Base-by-base conservation (phyloP, 2,888 invertebrate genomes). In the Spicauda simplicius region DNA sequence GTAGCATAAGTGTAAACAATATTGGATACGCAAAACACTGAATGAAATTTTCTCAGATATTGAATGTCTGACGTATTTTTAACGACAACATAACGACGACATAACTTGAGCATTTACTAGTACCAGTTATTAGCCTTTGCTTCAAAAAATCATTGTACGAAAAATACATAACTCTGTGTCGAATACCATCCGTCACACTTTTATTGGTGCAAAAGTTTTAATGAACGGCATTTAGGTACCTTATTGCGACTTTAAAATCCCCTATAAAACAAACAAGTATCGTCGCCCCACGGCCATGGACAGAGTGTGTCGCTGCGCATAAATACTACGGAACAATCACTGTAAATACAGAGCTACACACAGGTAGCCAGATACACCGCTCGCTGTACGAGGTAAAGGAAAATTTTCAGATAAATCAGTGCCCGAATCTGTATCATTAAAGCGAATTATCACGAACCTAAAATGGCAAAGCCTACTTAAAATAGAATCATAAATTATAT, bases 291-390 rank as follows among this genome's bases (percentile, higher is more conserved):
- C 75, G 77, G 77, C 79, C 80, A 77, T 71, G 78, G 76, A 74
- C 71, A 73, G 70, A 71, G 75, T 75, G 74, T 77, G 78, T 77
- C 79, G 77, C 80, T 72, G 74, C 74, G 81, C 82, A 84, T 85
- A 87, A 85, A 88, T 80, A 84, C 76, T 69, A 71, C 80, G 74
- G 74, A 80, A 83, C 86, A 87, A 87, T 89, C 87, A 82, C 82
- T 81, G 83, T 84, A 84, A 86, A 85, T 83, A 83, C 78, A 78
- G 63, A 77, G 75, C 73, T 77, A 78, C 58, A 41, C 78, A 82
- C 77, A 81, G 77, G 80, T 80, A 80, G 73, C 74, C 76, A 80
- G 81, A 80, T 80, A 81, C 79, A 76, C 77, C 75, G 41, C 45
- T 45, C 77, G 80, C 78, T 77, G 73, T 73, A 75, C 52, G 48